Evolutionary conservation across 2,888 invertebrate genomes (phyloP), one percentile per base, ranked within the genome.

Genomic region (Gerris lacustris): DNA sequence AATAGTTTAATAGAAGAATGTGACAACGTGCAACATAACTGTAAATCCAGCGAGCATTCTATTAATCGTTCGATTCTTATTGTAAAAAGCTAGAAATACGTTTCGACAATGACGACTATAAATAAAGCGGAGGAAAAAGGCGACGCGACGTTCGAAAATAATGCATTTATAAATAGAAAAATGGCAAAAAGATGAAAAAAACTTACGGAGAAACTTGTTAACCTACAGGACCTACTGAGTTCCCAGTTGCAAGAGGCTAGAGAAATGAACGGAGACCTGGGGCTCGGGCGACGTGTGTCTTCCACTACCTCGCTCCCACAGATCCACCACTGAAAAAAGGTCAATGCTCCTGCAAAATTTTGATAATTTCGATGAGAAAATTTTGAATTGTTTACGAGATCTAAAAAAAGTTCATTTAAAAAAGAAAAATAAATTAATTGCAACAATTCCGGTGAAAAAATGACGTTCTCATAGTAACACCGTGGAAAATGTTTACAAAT

Each of bases 251-350:
- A 31, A 31, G 73, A 73, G 72, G 74, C 69, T 73, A 73, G 72
- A 71, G 72, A 75, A 72, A 73, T 73, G 73, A 73, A 73, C 75
- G 73, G 75, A 71, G 73, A 73, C 73, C 75, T 74, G 76, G 75
- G 74, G 75, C 76, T 75, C 76, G 75, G 75, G 76, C 77, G 77
- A 77, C 77, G 77, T 77, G 76, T 77, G 76, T 76, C 76, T 31
- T 31, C 31, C 31, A 31, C 31, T 31, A 31, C 31, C 31, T 31
- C 31, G 31, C 31, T 31, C 31, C 31, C 31, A 31, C 31, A 31
- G 31, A 31, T 31, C 31, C 31, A 31, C 31, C 31, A 31, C 31
- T 31, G 31, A 31, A 31, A 31, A 31, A 31, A 31, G 31, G 31
- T 31, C 31, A 31, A 31, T 31, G 31, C 31, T 31, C 31, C 31